phyloP scores from a whole-genome alignment of 2,888 invertebrate species.

The Andrena hattorfiana region DNA sequence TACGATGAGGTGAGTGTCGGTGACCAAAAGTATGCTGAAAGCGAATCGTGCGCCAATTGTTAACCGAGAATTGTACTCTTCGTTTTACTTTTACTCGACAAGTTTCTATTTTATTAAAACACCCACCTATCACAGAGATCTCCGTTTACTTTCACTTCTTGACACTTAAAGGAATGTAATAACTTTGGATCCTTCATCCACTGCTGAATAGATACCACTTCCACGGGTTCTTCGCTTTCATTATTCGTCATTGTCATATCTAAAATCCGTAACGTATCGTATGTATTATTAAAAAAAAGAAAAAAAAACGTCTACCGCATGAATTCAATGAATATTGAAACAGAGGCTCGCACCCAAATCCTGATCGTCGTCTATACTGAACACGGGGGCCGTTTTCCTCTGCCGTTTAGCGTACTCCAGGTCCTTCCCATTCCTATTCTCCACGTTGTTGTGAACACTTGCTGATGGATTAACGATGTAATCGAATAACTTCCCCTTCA shows the following conservation, averaged over 20 bases:
- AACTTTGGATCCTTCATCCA: slow-evolving; percentile 94
- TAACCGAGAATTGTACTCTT: slow-evolving; percentile 2
- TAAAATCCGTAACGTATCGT: slow-evolving; percentile 61
- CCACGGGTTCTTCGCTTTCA: slow-evolving; percentile 89
- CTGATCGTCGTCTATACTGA: slow-evolving; percentile 96
- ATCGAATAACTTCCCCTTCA: slow-evolving; percentile 96
- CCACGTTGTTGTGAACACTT: slow-evolving; percentile 87
- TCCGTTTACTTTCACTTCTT: slow-evolving; percentile 96
- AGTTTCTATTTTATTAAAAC: slow-evolving; percentile 18
- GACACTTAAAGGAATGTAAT: slow-evolving; percentile 94
- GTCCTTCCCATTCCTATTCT: slow-evolving; percentile 93
- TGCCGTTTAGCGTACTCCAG: slow-evolving; percentile 90
- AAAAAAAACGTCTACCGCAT: neutral
- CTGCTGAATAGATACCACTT: slow-evolving; percentile 92
- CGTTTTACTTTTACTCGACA: slow-evolving; percentile 1
- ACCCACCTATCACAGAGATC: slow-evolving; percentile 91
- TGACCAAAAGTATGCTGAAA: slow-evolving; percentile 93
- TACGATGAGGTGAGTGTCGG: slow-evolving; percentile 94
- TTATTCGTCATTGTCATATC: slow-evolving; percentile 83
- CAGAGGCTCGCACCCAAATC: slow-evolving; percentile 85
- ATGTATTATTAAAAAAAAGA: neutral
- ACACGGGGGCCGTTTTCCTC: slow-evolving; percentile 95
- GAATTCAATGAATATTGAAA: slow-evolving; percentile 43
- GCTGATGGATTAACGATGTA: slow-evolving; percentile 96
- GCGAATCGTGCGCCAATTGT: slow-evolving; percentile 18